Percentiles rank a stretch among this genome's conserved stretches.
Conservation (phyloP, 2,888 invertebrate genomes). For the Drosophila dives region DNA sequence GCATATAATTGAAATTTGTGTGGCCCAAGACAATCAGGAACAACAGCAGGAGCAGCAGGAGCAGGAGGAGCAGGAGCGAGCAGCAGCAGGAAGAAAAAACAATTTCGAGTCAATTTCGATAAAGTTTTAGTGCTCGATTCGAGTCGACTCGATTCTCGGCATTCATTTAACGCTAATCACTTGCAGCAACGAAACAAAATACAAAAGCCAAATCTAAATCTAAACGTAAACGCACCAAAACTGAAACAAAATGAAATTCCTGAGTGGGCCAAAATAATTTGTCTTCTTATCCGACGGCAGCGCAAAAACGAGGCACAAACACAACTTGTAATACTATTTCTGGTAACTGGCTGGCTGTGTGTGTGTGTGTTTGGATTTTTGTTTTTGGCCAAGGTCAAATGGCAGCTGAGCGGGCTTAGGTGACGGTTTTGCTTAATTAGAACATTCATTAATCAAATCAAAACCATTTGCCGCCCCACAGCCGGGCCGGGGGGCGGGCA, state of each 20-base stretch:
- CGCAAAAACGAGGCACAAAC: conserved; percentile 7
- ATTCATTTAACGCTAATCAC: conserved; percentile 79
- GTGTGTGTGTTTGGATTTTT: conserved; percentile 40
- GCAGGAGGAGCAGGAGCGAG: conserved; percentile 1
- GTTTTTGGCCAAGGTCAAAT: conserved; percentile 78
- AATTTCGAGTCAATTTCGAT: conserved; percentile 80
- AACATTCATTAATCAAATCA: conserved; percentile 84
- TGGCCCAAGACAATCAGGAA: conserved; percentile 49
- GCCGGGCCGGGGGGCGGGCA: conserved; percentile 25
- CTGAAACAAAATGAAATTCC: conserved; percentile 45
- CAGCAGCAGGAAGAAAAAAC: conserved; percentile 36
- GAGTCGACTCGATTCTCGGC: conserved; percentile 27
- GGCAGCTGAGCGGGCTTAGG: conserved; percentile 69
- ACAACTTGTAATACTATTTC: not conserved
- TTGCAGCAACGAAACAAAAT: conserved; percentile 68
- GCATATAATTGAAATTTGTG: conserved; percentile 74
- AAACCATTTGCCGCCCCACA: conserved; percentile 82
- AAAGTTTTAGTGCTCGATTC: conserved; percentile 63
- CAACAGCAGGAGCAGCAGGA: not conserved
- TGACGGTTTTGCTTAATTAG: conserved; percentile 83
- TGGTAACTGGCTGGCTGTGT: not conserved
- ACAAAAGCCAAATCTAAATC: conserved; percentile 1
- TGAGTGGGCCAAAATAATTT: conserved; percentile 72
- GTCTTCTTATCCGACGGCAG: conserved; percentile 64
- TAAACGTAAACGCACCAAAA: conserved; percentile 12